These are phyloP conservation scores for Drosophila repleta DNA, from an alignment of 1,140 invertebrate genomes.

Conservation along the genomic window DNA sequence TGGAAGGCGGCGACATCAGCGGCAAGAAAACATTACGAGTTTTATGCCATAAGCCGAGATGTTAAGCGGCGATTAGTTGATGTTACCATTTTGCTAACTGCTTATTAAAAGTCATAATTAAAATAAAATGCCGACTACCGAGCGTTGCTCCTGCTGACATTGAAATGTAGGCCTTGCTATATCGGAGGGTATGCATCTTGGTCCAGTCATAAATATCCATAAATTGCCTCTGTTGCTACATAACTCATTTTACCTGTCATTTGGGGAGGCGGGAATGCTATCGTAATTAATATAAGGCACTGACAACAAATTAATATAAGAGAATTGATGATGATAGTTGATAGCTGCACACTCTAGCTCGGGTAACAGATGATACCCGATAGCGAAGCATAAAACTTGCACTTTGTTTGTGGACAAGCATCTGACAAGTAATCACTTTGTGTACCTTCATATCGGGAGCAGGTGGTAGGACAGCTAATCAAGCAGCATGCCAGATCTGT, in stretches of 20 bases:
- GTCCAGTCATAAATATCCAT: constrained; percentile 67
- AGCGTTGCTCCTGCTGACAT: not conserved
- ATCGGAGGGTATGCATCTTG: constrained; percentile 32
- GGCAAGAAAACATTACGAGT: constrained; percentile 47
- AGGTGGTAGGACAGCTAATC: too few species aligned
- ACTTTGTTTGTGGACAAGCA: not conserved
- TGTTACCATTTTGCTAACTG: constrained; percentile 66
- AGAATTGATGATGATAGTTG: constrained; percentile 43
- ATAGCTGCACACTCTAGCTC: constrained; percentile 24
- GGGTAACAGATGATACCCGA: constrained; percentile 19
- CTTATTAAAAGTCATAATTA: constrained; percentile 79
- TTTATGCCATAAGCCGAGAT: constrained; percentile 68
- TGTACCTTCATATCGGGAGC: not conserved
- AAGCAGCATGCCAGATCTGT: too few species aligned
- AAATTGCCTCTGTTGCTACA: constrained; percentile 54
- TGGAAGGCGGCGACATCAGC: constrained; percentile 9
- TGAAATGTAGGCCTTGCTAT: not conserved
- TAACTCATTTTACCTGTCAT: constrained; percentile 77
- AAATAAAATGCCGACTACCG: constrained; percentile 32
- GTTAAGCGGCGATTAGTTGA: constrained; percentile 73
- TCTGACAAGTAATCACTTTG: not conserved
- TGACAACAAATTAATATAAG: constrained; percentile 47
- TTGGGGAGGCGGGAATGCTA: constrained; percentile 19
- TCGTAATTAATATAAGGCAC: constrained; percentile 56
- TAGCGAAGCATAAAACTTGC: constrained; percentile 2